phyloP scores from a whole-genome alignment of 2,888 invertebrate genomes.

The Monochamus alternatus region DNA sequence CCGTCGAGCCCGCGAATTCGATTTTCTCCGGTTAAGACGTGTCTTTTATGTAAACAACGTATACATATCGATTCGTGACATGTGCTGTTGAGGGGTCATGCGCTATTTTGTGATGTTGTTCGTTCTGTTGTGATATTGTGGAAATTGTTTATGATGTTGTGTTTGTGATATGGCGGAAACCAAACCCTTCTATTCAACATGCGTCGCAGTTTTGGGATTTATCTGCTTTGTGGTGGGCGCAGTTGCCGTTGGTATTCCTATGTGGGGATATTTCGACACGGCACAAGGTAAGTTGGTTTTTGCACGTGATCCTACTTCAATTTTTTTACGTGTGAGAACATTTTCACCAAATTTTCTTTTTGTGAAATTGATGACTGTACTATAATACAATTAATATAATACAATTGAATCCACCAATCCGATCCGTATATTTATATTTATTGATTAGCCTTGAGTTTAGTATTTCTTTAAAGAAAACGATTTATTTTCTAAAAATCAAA shows the following conservation, averaged over 20 bases:
- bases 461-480: too few relatives aligned
- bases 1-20: constrained; percentile 43
- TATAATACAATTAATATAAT: too few relatives aligned
- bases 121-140: constrained; percentile 47
- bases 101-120: constrained; percentile 48
- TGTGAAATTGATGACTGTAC: too few relatives aligned
- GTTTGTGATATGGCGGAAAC: constrained; percentile 73
- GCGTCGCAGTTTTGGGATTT: constrained; percentile 82
- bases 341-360: neutral
- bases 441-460: too few relatives aligned
- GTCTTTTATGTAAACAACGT: constrained; percentile 56
- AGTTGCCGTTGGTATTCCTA: constrained; percentile 86
- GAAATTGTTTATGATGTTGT: constrained; percentile 54
- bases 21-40: constrained; percentile 48
- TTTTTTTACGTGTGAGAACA: neutral
- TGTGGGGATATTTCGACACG: constrained; percentile 90
- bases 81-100: constrained; percentile 55
- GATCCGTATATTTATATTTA: too few relatives aligned
- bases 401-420: too few relatives aligned
- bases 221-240: constrained; percentile 87
- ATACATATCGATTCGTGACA: constrained; percentile 58
- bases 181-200: constrained; percentile 80
- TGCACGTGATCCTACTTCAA: neutral
- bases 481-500: too few relatives aligned
- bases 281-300: constrained; percentile 75